Base-by-base conservation (phyloP, 2,797 vertebrate genomes). In the Cyclopterus lumpus region DNA sequence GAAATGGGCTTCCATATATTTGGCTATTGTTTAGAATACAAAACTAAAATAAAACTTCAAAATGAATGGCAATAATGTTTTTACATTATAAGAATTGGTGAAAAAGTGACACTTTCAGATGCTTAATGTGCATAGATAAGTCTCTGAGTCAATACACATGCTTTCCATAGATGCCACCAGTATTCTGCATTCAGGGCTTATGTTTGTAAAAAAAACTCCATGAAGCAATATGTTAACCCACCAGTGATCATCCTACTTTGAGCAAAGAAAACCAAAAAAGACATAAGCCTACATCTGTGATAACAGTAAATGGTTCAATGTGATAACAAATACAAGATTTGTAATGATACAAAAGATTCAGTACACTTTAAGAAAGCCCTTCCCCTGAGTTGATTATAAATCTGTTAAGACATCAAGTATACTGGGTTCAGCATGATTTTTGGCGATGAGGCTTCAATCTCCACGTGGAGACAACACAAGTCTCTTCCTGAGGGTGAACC, bases 401-500 rank as follows among this genome's bases (percentile, higher is more conserved):
- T 2, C 5, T 15, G 8, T 26, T 42, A 1, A 57, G 34, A 44
- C 20, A 34, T 14, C 7, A 55, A 6, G 0, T 10, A 5, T 22
- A 6, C 2, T 48, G 3, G 55, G 0, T 57, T 40, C 40, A 40
- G 4, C 14, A 64, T 51, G 15, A 18, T 8, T 71, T 42, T 14
- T 66, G 24, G 22, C 22, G 28, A 34, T 6, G 6, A 3, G 30
- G 46, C 1, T 59, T 79, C 68, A 77, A 3, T 8, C 16, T 38
- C 0, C 0, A 26, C 5, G n/a, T 16, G 85, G 88, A 28, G 53
- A 73, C 57, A 95, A 86, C n/a, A 95, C 80, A 15, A 95, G 89
- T 15, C 10, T 85, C 80, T 90, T 93, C 69, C 61, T 90, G 71
- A 95, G 77, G 24, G 91, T 94, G 66, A 46, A 82, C 15, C 67